Percentiles rank a stretch among this genome's conserved stretches.
These are phyloP conservation scores for Crenuchus spilurus DNA, from an alignment of 2,797 vertebrate genomes.

Conservation along the genomic window DNA sequence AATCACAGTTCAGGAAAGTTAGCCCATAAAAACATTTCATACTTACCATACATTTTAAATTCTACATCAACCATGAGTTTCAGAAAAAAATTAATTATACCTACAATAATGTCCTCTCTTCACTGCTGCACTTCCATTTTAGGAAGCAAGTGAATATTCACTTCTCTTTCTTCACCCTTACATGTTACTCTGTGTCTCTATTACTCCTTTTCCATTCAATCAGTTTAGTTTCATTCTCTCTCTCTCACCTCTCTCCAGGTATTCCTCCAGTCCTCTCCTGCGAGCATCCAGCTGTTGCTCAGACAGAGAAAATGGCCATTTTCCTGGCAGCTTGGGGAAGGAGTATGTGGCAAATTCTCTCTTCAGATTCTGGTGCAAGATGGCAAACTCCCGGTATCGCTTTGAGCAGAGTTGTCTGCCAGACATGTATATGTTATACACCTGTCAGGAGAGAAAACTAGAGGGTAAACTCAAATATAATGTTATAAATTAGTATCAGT, in stretches of 20 bases:
- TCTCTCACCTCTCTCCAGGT: constrained; percentile 78
- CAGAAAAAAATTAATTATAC: not conserved
- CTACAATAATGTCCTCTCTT: not conserved
- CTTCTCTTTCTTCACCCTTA: not conserved
- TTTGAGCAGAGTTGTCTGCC: constrained; percentile 94
- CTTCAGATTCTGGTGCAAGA: constrained; percentile 94
- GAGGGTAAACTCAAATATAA: no score
- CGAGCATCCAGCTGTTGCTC: constrained; percentile 95
- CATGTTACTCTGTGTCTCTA: not conserved
- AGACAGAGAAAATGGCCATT: constrained; percentile 96
- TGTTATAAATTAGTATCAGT: no score
- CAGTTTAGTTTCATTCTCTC: not conserved
- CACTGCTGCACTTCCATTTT: not conserved
- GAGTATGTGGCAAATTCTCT: constrained; percentile 93
- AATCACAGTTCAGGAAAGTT: not conserved
- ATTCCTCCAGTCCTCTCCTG: constrained; percentile 92
- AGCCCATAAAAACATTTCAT: not conserved
- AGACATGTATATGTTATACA: constrained; percentile 96
- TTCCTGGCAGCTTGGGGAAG: constrained; percentile 93
- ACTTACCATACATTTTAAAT: not conserved
- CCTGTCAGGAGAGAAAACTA: constrained; percentile 68
- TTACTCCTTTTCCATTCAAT: not conserved
- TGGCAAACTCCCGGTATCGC: constrained; percentile 93
- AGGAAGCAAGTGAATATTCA: not conserved
- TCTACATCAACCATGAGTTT: not conserved